These are phyloP conservation scores for Chydorus sphaericus DNA, from an alignment of 2,888 invertebrate species.

Conservation along the genomic window DNA sequence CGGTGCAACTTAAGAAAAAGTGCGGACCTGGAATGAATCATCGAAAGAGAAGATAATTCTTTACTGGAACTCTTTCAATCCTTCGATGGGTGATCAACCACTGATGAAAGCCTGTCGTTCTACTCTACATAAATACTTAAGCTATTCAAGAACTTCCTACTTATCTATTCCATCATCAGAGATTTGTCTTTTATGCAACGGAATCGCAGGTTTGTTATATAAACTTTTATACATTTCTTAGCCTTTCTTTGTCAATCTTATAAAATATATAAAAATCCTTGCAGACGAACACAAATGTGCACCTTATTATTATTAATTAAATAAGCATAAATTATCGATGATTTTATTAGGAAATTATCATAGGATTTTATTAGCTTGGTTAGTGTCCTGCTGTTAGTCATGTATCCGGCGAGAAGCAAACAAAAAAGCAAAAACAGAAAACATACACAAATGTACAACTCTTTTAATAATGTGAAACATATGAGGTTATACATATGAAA, in stretches of 20 bases:
- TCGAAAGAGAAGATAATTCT: background rate
- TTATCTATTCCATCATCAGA: background rate
- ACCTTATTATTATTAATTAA: too few species aligned
- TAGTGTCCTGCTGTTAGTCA: conserved; percentile 2
- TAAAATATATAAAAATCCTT: too few species aligned
- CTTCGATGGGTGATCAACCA: background rate
- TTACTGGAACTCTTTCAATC: background rate
- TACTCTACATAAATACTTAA: background rate
- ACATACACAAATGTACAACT: too few species aligned
- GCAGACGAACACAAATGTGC: background rate
- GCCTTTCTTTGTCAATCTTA: too few species aligned
- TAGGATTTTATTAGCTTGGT: conserved; percentile 10
- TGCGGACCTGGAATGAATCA: too few species aligned
- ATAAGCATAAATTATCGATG: background rate
- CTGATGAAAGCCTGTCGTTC: background rate
- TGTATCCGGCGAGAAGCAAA: background rate
- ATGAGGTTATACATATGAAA: too few species aligned
- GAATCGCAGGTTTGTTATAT: too few species aligned
- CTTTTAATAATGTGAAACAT: too few species aligned
- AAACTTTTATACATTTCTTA: too few species aligned
- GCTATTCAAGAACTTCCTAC: background rate
- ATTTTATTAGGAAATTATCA: background rate
- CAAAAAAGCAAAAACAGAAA: too few species aligned
- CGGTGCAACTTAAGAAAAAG: too few species aligned
- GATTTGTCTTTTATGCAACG: background rate